phyloP scores from a whole-genome alignment of 2,797 vertebrate species.

The Sebastolobus alascanus region DNA sequence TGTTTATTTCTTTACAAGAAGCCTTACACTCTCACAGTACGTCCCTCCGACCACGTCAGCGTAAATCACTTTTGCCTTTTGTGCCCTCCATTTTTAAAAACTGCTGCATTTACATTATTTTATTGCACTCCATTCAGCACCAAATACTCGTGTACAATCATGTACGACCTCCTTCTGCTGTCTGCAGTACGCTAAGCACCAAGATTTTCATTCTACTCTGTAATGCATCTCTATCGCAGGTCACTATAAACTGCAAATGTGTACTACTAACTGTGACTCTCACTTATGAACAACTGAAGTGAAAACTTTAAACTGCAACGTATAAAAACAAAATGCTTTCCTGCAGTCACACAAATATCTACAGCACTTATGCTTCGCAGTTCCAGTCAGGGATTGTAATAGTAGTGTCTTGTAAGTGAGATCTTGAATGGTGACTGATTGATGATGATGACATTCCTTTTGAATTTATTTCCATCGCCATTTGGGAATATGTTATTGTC shows the following conservation, averaged over 20 bases:
- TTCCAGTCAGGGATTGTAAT: slow-evolving; percentile 51
- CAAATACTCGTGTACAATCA: slow-evolving; percentile 47
- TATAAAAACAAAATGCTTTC: slow-evolving; percentile 8
- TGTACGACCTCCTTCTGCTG: slow-evolving; percentile 28
- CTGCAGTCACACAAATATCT: slow-evolving; percentile 45
- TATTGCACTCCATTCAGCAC: slow-evolving; percentile 62
- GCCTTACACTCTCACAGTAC: slow-evolving; percentile 46
- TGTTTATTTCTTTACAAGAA: slow-evolving; percentile 24
- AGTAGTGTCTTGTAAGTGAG: slow-evolving; percentile 26
- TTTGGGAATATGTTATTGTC: slow-evolving; percentile 54
- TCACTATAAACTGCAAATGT: slow-evolving; percentile 40
- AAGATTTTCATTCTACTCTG: slow-evolving; percentile 13
- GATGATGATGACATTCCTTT: slow-evolving; percentile 47
- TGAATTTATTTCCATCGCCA: slow-evolving; percentile 54
- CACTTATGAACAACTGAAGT: slow-evolving; percentile 38
- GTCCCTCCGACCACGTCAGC: slow-evolving; percentile 15
- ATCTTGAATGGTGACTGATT: slow-evolving; percentile 44
- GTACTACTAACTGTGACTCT: slow-evolving; percentile 41
- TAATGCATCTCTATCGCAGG: slow-evolving; percentile 25
- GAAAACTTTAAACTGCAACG: slow-evolving; percentile 33
- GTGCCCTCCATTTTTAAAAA: slow-evolving; percentile 45
- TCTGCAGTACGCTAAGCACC: slow-evolving; percentile 31
- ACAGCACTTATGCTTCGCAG: slow-evolving; percentile 47
- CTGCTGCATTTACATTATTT: slow-evolving; percentile 56
- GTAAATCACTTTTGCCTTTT: slow-evolving; percentile 53